Base-by-base conservation (phyloP, 2,888 invertebrate genomes). In the Trichacis sp. region DNA sequence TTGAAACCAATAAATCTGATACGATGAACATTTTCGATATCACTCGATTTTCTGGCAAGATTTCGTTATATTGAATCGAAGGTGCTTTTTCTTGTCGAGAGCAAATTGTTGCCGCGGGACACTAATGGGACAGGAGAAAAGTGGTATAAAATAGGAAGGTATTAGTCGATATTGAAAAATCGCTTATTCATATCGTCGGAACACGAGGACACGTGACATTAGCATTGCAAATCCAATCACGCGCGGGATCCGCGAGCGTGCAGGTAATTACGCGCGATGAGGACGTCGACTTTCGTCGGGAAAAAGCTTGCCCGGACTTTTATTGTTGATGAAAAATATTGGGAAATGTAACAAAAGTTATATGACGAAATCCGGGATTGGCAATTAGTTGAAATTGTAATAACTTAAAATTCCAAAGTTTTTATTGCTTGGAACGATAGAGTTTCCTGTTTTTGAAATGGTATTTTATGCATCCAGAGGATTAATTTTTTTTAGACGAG, bases 221-320 rank as follows among this genome's bases (percentile, higher is more conserved):
- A 67, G 66, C 66, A 67, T 56, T 67, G 66, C 62, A 67, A 67
- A 67, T 67, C 52, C 62, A 63, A 67, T 67, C 62, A 67, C 59
- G 56, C 62, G 54, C 61, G 48, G 55, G 66, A 66, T 58, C 40
- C 62, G 42, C 43, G 65, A 58, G 54, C 55, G 66, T 66, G 66
- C 42, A 52, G 59, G 58, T 67, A 67, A 67, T 67, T 49, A 55
- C 59, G 56, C 2, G 15, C 19, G 15, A 43, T 19, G 2, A 17
- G 8, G 43, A 5, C 12, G 15, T 42, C 42, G n/a, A 43, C 9
- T 43, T 43, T 18, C 43, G 8, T 8, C 8, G 3, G 24, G 24
- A 5, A 24, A 24, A 24, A 24, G 3, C 8, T 24, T 24, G 3
- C 24, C n/a, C n/a, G n/a, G n/a, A n/a, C n/a, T n/a, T n/a, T n/a